Base-by-base conservation (phyloP, 1,140 invertebrate genomes). In the Cyclargus thomasi region DNA sequence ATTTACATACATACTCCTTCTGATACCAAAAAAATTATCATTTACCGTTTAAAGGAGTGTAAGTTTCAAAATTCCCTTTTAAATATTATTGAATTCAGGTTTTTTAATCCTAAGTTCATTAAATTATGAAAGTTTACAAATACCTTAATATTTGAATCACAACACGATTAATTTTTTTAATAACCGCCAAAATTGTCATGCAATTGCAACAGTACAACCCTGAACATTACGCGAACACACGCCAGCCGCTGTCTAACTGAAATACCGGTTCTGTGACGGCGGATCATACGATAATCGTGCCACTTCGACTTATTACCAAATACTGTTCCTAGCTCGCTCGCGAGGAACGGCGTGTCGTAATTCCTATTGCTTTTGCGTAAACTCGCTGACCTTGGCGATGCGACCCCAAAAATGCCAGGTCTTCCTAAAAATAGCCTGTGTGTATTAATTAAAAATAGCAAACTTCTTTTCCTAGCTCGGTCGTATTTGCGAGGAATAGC, bases 241-340 rank as follows among this genome's bases (percentile, higher is more conserved):
- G 47, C 18, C 22, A 65, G 22, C 20, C 64, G 53, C 55, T 8
- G 65, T 64, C 47, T 74, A 77, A 75, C 67, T 74, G 76, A 70
- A 81, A 82, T 74, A 81, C 80, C 72, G 74, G 76, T 77, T 68
- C 66, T 66, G 69, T 14, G 67, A 18, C 65, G 23, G 67, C 67
- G 65, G 35, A 35, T 84, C 80, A 75, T 81, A 82, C 77, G 76
- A 88, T 74, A 68, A 76, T 82, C 82, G 75, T 65, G 75, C 80
- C 80, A 85, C 79, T 68, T 75, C 74, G 69, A 77, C 77, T 59
- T 59, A 59, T 59, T 59, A 59, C 55, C 55, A 55, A 70, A 72
- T 65, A n/a, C 47, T 35, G 53, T 47, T 67, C 39, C 63, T 36
- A 59, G 21, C 14, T 18, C 53, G 55, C 18, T 66, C 53, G 23